Base-by-base conservation (phyloP, 1,140 invertebrate genomes). In the Drosophila ananassae region DNA sequence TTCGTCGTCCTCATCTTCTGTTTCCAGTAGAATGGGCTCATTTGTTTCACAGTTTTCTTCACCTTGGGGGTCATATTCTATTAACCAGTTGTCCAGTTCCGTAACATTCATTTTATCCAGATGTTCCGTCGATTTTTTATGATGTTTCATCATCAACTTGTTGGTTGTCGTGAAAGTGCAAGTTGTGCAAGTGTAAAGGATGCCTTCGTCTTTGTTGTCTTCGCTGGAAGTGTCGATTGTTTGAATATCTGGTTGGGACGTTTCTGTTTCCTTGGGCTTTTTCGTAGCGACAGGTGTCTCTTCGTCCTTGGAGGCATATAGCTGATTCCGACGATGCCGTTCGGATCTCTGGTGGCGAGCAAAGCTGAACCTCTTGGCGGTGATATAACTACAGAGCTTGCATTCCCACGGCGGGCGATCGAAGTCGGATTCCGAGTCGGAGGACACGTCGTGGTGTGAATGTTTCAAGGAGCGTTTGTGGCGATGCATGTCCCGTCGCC, bases 381-480 rank as follows among this genome's bases (percentile, higher is more conserved):
- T 75, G 6, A 21, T 75, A 41, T 75, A 75, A 6, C 21, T 22
- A 17, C 72, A 75, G 2, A 46, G n/a, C 1, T 28, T 17, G 6
- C 72, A 75, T 1, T 24, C 32, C 41, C 44, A 75, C 7, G 55
- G 46, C 0, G 60, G n/a, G 10, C 60, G 10, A 6, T 66, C 58
- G 2, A 75, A 10, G 9, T 75, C 72, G 6, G 72, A 57, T 0
- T 66, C 72, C 2, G 72, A 75, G 12, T 75, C 72, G 3, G 60
- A 47, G 13, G 25, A 21, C 10, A 24, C 22, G 10, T 39, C 17
- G 28, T 32, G 13, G 13, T 30, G 9, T 22, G 32, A 6, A 28
- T 75, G 72, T 6, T 75, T 75, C 12, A 13, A 17, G 0, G 72
- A 57, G 5, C 61, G 72, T 6, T 41, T 39, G 17, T 75, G 72